Evolutionary conservation across 1,140 invertebrate species (phyloP), one percentile per base, ranked within the genome.

Genomic region (Paraescarpia echinospica): DNA sequence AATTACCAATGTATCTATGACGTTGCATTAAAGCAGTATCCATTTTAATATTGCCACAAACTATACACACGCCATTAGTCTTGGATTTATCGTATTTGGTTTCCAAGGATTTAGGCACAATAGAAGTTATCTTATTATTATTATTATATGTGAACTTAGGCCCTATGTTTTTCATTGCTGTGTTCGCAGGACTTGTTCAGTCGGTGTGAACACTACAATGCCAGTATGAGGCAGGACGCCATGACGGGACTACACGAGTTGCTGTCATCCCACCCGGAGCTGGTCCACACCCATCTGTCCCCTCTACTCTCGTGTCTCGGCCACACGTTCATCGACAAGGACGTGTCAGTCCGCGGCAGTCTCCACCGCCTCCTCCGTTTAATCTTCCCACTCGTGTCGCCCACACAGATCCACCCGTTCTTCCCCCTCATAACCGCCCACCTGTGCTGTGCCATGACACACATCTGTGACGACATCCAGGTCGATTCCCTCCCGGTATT

Each of bases 361-460:
- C 96, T 97, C 0, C 96, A 97, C 1, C 98, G 97, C 96, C 96
- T 97, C 0, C 95, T 98, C 6, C 96, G 97, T 94, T 94, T 96
- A 18, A 96, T 98, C 90, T 95, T 98, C 22, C 96, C 97, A 31
- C 92, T 94, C 94, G 94, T 97, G 89, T 94, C 96, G 6, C 94
- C 93, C 31, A 95, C 96, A 89, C 96, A 97, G 92, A 94, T 97
- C 2, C 91, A 94, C 31, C 98, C 98, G 31, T 98, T 98, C 94
- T 97, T 97, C 94, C 97, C 97, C 93, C 96, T 98, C 18, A 95
- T 98, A 89, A 97, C 97, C 88, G 97, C 97, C 22, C 98, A 98
- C 94, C 95, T 98, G 48, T 97, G 97, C 48, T 98, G 98, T 96
- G 97, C 98, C 0, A 98, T 98, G 98, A 98, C 98, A 18, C 98